Evolutionary conservation across 2,113 vertebrate genomes (phyloP).

Genomic region (Bostrychus sinensis): DNA sequence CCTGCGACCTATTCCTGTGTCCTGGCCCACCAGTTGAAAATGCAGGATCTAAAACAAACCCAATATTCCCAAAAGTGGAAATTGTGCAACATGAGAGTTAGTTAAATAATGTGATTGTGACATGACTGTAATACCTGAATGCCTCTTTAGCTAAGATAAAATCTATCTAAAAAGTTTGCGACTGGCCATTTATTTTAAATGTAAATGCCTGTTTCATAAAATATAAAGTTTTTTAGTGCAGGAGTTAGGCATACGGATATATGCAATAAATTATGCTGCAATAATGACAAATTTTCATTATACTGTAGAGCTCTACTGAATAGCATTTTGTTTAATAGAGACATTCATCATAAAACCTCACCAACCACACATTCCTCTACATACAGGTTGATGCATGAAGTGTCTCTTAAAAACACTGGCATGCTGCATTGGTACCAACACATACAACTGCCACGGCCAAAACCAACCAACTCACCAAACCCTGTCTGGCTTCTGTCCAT

Average conservation of each 20-base stretch:
- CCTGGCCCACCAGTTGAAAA: no score
- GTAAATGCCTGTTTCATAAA: no score
- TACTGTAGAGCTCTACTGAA: not conserved
- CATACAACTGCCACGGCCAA: not conserved
- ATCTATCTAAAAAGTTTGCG: no score
- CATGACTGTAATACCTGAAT: no score
- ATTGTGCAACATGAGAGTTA: no score
- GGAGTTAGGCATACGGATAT: no score
- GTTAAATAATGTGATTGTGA: no score
- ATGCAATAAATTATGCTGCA: not conserved
- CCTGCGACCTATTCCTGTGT: no score
- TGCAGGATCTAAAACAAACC: no score
- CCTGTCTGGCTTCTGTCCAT: not conserved
- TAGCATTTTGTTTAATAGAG: not conserved
- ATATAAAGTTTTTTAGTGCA: not conserved
- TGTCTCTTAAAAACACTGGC: not conserved
- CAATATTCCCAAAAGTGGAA: no score
- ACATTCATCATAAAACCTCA: not conserved
- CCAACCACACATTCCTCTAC: constrained; percentile 30
- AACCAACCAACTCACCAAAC: not conserved
- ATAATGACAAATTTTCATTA: not conserved
- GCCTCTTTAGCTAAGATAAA: no score
- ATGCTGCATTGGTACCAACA: not conserved
- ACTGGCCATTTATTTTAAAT: no score
- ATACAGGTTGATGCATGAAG: constrained; percentile 38